Evolutionary conservation across 2,113 vertebrate genomes (phyloP).

Genomic region (Brachypteracias leptosomus): DNA sequence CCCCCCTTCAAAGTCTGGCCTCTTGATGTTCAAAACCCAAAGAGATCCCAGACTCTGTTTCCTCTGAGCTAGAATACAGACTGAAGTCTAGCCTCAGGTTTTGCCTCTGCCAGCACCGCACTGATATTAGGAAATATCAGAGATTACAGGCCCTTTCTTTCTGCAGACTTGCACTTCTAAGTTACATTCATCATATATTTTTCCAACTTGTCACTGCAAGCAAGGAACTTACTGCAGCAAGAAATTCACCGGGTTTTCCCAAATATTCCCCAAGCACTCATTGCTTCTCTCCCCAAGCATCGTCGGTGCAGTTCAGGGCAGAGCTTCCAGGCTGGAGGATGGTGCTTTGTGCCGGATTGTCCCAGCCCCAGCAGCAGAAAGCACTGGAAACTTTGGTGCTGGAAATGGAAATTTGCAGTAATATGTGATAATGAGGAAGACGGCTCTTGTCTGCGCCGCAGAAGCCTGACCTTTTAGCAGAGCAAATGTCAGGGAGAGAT

Average conservation of each 20-base stretch:
- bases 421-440: constrained; percentile 55
- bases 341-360: neutral
- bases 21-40: constrained; percentile 37
- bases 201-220: neutral
- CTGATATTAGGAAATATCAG: neutral
- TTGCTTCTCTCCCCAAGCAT: neutral
- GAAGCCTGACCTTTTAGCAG: constrained; percentile 64
- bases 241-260: neutral
- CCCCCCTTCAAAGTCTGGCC: neutral
- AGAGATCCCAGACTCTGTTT: constrained; percentile 65
- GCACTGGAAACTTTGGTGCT: neutral
- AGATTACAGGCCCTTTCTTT: neutral
- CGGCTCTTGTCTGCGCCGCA: neutral
- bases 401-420: constrained; percentile 30
- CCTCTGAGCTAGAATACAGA: constrained; percentile 64
- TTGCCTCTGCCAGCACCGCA: constrained; percentile 45
- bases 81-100: constrained; percentile 68
- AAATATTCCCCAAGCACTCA: neutral
- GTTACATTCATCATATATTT: neutral
- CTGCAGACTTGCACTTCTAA: neutral
- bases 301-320: fast-evolving
- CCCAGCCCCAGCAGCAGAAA: neutral
- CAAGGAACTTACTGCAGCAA: neutral
- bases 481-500: constrained; percentile 65
- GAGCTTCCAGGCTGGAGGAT: neutral